Conservation (phyloP, 2,113 vertebrate genomes). For the Circaetus cinerascens region DNA sequence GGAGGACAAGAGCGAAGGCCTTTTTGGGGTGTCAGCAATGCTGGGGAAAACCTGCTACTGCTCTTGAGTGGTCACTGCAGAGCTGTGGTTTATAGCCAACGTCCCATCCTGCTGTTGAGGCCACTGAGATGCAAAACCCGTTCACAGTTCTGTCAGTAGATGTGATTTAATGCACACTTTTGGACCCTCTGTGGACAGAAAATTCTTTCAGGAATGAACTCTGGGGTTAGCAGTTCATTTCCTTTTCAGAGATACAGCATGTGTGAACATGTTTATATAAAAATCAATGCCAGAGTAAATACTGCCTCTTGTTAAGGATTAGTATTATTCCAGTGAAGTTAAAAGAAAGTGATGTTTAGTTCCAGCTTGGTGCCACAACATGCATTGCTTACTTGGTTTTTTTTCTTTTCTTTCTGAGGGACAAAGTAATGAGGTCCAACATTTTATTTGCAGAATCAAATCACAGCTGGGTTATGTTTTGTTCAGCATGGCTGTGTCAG, state of each 20-base stretch:
- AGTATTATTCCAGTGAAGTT: constrained; percentile 35
- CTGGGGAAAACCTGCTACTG: too few species aligned
- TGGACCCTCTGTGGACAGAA: neutral
- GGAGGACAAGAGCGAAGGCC: too few species aligned
- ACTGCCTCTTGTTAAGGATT: constrained; percentile 9
- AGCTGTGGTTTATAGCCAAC: too few species aligned
- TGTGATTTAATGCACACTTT: neutral
- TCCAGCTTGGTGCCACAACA: constrained; percentile 2
- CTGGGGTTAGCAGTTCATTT: constrained; percentile 7
- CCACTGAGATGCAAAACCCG: neutral
- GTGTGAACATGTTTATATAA: constrained; percentile 1
- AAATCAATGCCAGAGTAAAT: constrained; percentile 52
- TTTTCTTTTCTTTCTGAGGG: neutral
- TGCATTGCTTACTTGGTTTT: neutral
- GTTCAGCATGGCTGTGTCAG: neutral
- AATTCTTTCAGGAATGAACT: constrained; percentile 1
- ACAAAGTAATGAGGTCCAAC: neutral
- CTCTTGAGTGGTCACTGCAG: too few species aligned
- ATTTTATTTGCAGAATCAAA: neutral
- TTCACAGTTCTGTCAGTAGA: neutral
- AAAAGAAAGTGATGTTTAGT: constrained; percentile 27
- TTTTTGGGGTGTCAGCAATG: too few species aligned
- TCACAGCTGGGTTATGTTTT: neutral
- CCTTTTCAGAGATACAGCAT: neutral
- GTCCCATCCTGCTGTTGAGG: neutral